Conservation (phyloP, 1,140 invertebrate genomes). For the Odontomachus brunneus region DNA sequence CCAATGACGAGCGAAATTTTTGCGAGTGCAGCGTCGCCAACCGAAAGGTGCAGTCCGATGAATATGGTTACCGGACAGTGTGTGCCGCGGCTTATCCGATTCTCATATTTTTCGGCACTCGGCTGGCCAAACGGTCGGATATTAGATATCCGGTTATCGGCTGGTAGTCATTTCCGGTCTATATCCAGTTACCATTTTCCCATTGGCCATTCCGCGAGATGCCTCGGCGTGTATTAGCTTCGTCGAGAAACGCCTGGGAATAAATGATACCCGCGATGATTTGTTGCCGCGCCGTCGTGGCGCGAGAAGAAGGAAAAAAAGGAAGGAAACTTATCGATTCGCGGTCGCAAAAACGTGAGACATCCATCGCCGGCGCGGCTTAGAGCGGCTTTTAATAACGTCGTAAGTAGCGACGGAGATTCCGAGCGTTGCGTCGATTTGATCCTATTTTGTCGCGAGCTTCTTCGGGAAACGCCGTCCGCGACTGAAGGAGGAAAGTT, state of each 20-base stretch:
- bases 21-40: constrained; percentile 33
- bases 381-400: constrained; percentile 63
- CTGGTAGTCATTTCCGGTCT: constrained; percentile 75
- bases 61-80: constrained; percentile 64
- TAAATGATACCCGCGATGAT: constrained; percentile 64
- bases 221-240: constrained; percentile 34
- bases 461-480: not conserved
- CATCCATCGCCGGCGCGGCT: constrained; percentile 17
- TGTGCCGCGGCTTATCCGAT: constrained; percentile 74
- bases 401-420: constrained; percentile 26
- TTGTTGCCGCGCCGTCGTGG: constrained; percentile 54
- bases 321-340: constrained; percentile 33
- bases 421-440: not conserved
- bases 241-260: constrained; percentile 32
- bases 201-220: constrained; percentile 57
- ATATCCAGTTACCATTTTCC: constrained; percentile 69
- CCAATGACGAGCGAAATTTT: constrained; percentile 35
- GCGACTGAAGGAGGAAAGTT: not conserved
- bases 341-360: constrained; percentile 40
- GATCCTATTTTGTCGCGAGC: not conserved
- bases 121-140: constrained; percentile 74
- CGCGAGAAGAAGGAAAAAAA: no score
- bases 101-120: constrained; percentile 77
- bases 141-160: constrained; percentile 80
- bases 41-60: constrained; percentile 30